A percentile compares a stretch with the other conserved stretches of the same genome.
phyloP scores from a whole-genome alignment of 2,113 vertebrate genomes.

The Peromyscus polionotus region DNA sequence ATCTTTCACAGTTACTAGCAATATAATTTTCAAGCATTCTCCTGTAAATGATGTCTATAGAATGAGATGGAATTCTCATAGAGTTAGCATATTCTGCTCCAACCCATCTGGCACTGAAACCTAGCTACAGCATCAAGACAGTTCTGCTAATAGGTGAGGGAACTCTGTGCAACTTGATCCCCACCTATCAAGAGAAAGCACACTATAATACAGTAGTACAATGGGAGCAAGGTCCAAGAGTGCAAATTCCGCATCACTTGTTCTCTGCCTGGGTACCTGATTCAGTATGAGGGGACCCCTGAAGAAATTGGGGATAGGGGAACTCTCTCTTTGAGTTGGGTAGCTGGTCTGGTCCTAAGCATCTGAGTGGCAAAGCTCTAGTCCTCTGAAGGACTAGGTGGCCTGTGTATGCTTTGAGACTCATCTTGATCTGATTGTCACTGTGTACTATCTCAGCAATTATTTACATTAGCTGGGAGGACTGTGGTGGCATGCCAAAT shows the following conservation, averaged over 20 bases:
- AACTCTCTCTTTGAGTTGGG: neutral
- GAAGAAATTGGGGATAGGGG: neutral
- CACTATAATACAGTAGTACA: neutral
- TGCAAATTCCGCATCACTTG: neutral
- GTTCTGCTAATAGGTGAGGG: neutral
- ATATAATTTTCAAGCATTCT: neutral
- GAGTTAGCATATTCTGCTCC: neutral
- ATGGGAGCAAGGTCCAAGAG: neutral
- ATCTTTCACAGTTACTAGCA: neutral
- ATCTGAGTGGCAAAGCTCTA: neutral
- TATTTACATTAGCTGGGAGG: neutral
- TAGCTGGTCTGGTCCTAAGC: neutral
- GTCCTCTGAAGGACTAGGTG: neutral
- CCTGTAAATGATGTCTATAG: neutral
- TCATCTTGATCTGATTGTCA: neutral
- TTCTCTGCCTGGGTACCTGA: neutral
- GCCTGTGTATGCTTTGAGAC: neutral
- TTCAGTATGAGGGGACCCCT: neutral
- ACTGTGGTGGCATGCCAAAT: conserved; percentile 39
- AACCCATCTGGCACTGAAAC: neutral
- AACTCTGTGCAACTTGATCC: neutral
- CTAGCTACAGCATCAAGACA: neutral
- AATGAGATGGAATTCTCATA: neutral
- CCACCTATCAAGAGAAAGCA: conserved; percentile 26
- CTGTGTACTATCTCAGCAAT: neutral